A percentile compares a stretch with the other conserved stretches of the same genome.
Conservation (phyloP, 1,140 invertebrate genomes). For the Ephestia elutella region DNA sequence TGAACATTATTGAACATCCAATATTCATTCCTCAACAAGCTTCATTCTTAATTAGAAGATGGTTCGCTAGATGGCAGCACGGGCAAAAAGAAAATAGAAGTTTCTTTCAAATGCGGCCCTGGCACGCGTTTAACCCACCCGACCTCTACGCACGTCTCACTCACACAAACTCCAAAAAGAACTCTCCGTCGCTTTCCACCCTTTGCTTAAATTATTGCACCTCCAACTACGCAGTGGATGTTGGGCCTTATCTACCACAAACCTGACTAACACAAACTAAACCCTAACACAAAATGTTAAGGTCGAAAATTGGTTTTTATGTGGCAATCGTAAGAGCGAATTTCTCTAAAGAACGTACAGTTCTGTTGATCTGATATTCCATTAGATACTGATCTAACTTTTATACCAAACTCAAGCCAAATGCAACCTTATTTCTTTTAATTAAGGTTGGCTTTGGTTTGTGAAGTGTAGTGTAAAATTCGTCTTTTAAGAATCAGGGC, state of each 20-base stretch:
- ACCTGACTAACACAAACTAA: slow-evolving; percentile 27
- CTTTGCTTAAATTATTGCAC: slow-evolving; percentile 73
- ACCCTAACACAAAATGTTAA: slow-evolving; percentile 35
- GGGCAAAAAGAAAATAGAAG: too few species aligned
- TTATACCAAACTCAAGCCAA: slow-evolving; percentile 21
- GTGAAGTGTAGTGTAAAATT: slow-evolving; percentile 30
- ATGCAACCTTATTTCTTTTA: slow-evolving; percentile 25
- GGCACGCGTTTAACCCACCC: slow-evolving; percentile 62
- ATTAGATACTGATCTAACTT: slow-evolving; percentile 61
- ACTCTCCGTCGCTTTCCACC: slow-evolving; percentile 68
- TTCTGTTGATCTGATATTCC: slow-evolving; percentile 48
- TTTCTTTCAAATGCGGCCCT: slow-evolving; percentile 38
- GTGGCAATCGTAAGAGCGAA: slow-evolving; percentile 39
- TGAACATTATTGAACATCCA: too few species aligned
- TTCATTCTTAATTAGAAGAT: too few species aligned
- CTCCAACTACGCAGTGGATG: slow-evolving; percentile 46
- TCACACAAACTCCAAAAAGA: slow-evolving; percentile 74
- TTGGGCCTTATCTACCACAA: slow-evolving; percentile 41
- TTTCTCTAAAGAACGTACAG: slow-evolving; percentile 61
- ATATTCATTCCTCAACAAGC: too few species aligned
- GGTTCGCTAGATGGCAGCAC: too few species aligned
- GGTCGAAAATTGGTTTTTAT: slow-evolving; percentile 16
- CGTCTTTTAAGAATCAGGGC: slow-evolving; percentile 49
- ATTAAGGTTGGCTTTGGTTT: slow-evolving; percentile 32
- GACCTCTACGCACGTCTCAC: slow-evolving; percentile 71